These are phyloP conservation scores for Bombycilla garrulus DNA, from an alignment of 2,113 vertebrate species.

Conservation along the genomic window DNA sequence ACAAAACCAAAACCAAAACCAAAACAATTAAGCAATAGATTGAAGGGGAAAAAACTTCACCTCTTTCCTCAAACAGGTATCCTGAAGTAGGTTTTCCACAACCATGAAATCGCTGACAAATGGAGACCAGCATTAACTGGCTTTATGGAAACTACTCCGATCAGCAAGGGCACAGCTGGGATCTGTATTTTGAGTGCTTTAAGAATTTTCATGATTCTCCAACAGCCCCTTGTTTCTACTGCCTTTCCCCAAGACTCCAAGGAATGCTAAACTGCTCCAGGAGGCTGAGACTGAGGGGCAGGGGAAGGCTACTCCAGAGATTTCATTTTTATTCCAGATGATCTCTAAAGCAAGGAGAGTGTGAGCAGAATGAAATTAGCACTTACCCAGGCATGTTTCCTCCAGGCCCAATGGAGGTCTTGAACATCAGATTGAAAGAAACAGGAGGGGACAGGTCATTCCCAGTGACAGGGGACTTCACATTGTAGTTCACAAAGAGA, in stretches of 20 bases:
- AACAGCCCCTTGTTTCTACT: neutral
- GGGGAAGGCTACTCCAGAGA: neutral
- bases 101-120: neutral
- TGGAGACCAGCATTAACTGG: neutral
- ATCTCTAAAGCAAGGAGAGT: neutral
- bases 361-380: neutral
- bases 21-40: neutral
- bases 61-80: neutral
- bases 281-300: neutral
- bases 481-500: constrained; percentile 93
- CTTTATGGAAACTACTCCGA: neutral
- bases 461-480: constrained; percentile 92
- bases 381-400: constrained; percentile 95
- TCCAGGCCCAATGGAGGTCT: constrained; percentile 96
- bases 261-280: neutral
- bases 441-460: constrained; percentile 92
- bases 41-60: neutral
- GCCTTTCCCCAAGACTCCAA: neutral
- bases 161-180: neutral
- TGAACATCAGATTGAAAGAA: constrained; percentile 98
- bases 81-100: neutral
- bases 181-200: neutral
- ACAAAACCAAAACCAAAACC: neutral
- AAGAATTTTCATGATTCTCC: neutral
- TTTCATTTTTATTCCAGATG: neutral